Conservation (phyloP, 2,797 vertebrate genomes). For the Distichodus sexfasciatus region DNA sequence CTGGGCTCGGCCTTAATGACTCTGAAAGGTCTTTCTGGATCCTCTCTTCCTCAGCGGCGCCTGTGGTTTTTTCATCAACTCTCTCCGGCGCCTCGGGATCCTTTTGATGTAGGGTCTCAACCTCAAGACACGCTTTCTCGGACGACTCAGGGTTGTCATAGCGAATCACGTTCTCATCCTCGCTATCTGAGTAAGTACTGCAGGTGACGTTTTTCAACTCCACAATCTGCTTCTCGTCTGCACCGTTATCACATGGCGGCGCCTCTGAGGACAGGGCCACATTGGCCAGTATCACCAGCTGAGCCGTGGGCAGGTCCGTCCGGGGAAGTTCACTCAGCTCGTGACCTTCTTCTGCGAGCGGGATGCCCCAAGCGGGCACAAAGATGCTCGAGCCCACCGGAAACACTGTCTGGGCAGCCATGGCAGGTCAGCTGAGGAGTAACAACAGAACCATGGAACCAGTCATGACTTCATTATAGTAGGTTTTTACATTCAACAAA, state of each 20-base stretch:
- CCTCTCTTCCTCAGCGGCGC: background rate
- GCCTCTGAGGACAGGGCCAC: conserved; percentile 84
- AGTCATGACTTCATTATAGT: too few species aligned
- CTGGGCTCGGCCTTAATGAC: background rate
- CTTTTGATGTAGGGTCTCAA: background rate
- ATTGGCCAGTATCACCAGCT: conserved; percentile 95
- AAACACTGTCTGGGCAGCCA: conserved; percentile 87
- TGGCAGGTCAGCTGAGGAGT: conserved; percentile 52
- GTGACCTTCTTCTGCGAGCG: conserved; percentile 77
- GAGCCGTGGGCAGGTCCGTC: conserved; percentile 84
- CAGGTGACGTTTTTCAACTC: conserved; percentile 88
- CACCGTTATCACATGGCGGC: conserved; percentile 73
- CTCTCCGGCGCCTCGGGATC: conserved; percentile 9
- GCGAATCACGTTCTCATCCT: conserved; percentile 74
- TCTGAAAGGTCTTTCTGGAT: conserved; percentile 50
- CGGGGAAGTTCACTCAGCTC: conserved; percentile 80
- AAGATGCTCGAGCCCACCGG: conserved; percentile 78
- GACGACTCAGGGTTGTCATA: conserved; percentile 64
- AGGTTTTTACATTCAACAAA: too few species aligned
- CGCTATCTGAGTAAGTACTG: conserved; percentile 88
- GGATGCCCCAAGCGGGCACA: conserved; percentile 66
- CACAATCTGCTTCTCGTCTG: conserved; percentile 92
- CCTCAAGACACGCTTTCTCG: conserved; percentile 56
- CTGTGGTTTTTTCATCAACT: background rate
- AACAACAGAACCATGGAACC: too few species aligned